phyloP scores from a whole-genome alignment of 2,797 vertebrate genomes.

The Mus spretus region DNA sequence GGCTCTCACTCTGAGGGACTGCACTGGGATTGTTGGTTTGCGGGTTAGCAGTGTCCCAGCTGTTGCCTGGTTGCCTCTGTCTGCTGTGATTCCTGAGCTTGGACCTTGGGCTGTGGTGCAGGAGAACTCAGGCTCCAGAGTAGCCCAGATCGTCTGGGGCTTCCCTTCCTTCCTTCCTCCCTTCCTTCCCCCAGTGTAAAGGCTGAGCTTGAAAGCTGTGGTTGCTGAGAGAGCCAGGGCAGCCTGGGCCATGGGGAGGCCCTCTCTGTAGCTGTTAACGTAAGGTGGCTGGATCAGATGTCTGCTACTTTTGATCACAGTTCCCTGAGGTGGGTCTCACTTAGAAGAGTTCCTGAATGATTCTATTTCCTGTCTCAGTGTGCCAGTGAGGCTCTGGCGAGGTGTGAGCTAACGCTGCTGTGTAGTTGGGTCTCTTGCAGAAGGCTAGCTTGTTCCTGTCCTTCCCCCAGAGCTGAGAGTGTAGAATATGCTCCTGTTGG shows the following conservation, averaged over 20 bases:
- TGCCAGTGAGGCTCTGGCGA: constrained; percentile 58
- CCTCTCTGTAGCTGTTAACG: neutral
- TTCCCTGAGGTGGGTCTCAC: constrained; percentile 23
- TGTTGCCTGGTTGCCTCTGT: constrained; percentile 1
- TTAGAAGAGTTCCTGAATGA: constrained; percentile 31
- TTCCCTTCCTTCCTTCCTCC: neutral
- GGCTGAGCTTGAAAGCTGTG: constrained; percentile 30
- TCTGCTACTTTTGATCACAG: constrained; percentile 58
- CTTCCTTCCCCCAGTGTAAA: neutral
- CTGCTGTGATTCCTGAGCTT: constrained; percentile 33
- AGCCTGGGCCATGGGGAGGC: constrained; percentile 46
- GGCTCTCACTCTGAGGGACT: constrained; percentile 6
- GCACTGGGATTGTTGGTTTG: constrained; percentile 40
- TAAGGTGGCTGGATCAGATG: constrained; percentile 42
- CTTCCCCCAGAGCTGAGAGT: constrained; percentile 11
- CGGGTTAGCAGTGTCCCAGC: constrained; percentile 9
- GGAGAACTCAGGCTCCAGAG: constrained; percentile 45
- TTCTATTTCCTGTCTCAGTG: constrained; percentile 33
- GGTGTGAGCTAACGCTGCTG: constrained; percentile 34
- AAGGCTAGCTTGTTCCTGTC: constrained; percentile 53
- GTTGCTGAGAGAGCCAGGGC: neutral
- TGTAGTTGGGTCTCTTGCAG: constrained; percentile 36
- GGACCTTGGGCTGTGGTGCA: constrained; percentile 48
- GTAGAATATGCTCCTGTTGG: neutral
- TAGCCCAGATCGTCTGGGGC: constrained; percentile 1